Conservation (phyloP, 2,888 invertebrate species). For the Tridacna gigas region DNA sequence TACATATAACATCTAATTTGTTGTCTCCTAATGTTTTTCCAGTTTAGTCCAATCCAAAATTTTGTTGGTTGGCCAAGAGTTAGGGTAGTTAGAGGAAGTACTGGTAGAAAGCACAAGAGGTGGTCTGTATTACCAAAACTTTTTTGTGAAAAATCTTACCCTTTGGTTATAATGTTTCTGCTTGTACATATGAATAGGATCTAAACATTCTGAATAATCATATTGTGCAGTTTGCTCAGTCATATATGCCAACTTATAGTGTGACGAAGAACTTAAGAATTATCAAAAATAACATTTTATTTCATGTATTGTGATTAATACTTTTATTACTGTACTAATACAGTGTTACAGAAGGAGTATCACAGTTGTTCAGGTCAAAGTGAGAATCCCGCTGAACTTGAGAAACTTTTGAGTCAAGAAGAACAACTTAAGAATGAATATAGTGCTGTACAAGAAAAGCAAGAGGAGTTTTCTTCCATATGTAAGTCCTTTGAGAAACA, state of each 20-base stretch:
- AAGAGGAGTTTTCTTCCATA: conserved; percentile 52
- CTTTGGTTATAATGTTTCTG: not conserved
- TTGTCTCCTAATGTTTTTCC: not conserved
- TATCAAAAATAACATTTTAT: not conserved
- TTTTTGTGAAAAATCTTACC: not conserved
- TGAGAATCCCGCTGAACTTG: conserved; percentile 7
- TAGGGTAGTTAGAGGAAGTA: too few relatives aligned
- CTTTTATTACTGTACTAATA: not conserved
- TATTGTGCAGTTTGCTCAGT: not conserved
- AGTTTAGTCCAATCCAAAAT: too few relatives aligned
- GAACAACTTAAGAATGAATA: conserved; percentile 55
- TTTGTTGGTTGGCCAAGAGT: too few relatives aligned
- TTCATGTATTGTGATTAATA: not conserved
- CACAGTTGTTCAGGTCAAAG: conserved; percentile 16
- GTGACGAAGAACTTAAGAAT: not conserved
- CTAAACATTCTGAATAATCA: not conserved
- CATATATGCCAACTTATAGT: not conserved
- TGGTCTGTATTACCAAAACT: not conserved
- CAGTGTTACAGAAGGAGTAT: conserved; percentile 36
- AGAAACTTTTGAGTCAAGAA: conserved; percentile 47
- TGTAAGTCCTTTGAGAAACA: conserved; percentile 43
- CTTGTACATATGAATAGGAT: too few relatives aligned
- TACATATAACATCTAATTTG: too few relatives aligned
- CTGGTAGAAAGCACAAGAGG: too few relatives aligned
- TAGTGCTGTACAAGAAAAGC: conserved; percentile 31